phyloP scores from a whole-genome alignment of 2,888 invertebrate genomes.

The Phania funesta region DNA sequence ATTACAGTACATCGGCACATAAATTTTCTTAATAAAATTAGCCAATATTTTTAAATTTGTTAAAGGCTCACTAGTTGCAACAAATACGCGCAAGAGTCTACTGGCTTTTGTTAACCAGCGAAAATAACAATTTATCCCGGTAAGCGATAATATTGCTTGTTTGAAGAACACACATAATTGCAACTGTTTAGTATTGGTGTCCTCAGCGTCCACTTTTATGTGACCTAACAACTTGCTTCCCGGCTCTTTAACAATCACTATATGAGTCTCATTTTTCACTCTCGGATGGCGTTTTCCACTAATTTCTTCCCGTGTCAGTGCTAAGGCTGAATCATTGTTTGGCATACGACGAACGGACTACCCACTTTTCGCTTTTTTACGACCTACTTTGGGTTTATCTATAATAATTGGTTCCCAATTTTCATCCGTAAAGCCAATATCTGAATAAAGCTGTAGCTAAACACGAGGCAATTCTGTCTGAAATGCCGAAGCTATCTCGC shows the following conservation, averaged over 20 bases:
- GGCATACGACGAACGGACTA: too few species aligned
- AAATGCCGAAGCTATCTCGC: not conserved
- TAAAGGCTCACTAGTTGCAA: too few species aligned
- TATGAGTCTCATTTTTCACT: conserved; percentile 20
- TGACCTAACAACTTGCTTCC: conserved; percentile 23
- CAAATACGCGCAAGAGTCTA: too few species aligned
- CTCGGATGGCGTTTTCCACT: too few species aligned
- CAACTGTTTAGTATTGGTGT: not conserved
- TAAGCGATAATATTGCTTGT: not conserved
- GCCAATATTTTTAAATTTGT: too few species aligned
- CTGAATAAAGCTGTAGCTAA: not conserved
- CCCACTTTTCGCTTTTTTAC: not conserved
- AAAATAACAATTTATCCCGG: too few species aligned
- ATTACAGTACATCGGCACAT: too few species aligned
- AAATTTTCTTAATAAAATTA: too few species aligned
- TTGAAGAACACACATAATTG: too few species aligned
- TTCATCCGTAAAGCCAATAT: conserved; percentile 5
- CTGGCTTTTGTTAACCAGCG: too few species aligned
- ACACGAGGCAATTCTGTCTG: too few species aligned
- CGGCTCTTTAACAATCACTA: conserved; percentile 1
- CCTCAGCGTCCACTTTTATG: conserved; percentile 24
- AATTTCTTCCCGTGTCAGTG: too few species aligned
- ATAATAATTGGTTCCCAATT: not conserved
- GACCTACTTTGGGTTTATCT: not conserved
- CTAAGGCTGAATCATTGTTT: conserved; percentile 1